A percentile compares a stretch with the other conserved stretches of the same genome.
Evolutionary conservation across 2,113 vertebrate species (phyloP).

Genomic region (Proterorhinus semilunaris): DNA sequence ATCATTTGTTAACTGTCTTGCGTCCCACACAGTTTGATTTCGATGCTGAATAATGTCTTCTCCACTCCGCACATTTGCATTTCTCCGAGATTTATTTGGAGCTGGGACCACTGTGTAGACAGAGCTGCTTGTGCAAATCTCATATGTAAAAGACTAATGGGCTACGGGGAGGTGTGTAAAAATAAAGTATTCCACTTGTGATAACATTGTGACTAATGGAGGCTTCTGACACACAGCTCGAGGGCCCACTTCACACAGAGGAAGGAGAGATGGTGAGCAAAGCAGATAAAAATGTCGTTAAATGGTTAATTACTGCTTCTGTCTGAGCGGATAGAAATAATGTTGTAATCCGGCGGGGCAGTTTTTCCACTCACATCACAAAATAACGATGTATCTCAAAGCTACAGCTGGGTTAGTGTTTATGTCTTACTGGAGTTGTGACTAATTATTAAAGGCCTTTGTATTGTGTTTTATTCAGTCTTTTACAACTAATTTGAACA

Average conservation of each 20-base stretch:
- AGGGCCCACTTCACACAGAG: conserved; percentile 28
- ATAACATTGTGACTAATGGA: conserved; percentile 42
- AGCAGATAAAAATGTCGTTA: conserved; percentile 59
- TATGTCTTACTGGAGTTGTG: conserved; percentile 1
- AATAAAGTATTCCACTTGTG: conserved; percentile 10
- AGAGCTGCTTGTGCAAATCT: neutral
- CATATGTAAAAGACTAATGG: neutral
- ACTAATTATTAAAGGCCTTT: too few species aligned
- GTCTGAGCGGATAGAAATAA: conserved; percentile 48
- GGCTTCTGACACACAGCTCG: conserved; percentile 23
- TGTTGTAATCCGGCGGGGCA: conserved; percentile 22
- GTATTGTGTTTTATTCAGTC: too few species aligned
- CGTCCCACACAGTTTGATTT: neutral
- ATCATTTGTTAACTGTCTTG: neutral
- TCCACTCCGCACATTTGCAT: neutral
- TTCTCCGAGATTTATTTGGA: neutral
- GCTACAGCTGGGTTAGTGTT: conserved; percentile 30
- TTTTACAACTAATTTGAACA: too few species aligned
- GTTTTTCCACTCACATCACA: conserved; percentile 40
- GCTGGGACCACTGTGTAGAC: neutral
- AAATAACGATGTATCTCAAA: conserved; percentile 29
- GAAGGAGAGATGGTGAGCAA: conserved; percentile 51
- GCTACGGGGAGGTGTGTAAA: neutral
- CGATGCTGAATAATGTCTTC: neutral
- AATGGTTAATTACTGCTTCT: conserved; percentile 61